Conservation (phyloP, 2,797 vertebrate species). For the Anguilla megastoma region DNA sequence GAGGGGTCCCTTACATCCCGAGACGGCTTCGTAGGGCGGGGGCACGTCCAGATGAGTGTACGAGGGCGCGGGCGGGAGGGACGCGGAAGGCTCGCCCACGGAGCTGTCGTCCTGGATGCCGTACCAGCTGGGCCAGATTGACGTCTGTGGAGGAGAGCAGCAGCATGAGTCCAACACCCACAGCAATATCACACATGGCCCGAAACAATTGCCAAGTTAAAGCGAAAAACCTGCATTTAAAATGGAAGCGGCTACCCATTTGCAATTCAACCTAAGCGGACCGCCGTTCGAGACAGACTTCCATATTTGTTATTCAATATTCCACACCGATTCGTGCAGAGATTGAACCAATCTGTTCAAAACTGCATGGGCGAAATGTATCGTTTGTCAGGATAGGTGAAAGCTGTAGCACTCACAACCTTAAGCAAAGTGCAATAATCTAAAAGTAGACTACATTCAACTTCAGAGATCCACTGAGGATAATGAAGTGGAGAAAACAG, state of each 20-base stretch:
- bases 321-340: not conserved
- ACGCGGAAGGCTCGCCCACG: conserved; percentile 73
- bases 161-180: conserved; percentile 30
- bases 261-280: not conserved
- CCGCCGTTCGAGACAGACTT: not conserved
- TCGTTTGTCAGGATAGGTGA: not conserved
- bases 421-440: not conserved
- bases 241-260: not conserved
- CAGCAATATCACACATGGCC: conserved; percentile 25
- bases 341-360: not conserved
- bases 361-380: not conserved
- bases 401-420: not conserved
- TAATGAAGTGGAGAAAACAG: not conserved
- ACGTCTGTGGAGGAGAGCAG: conserved; percentile 61
- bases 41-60: conserved; percentile 80
- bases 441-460: not conserved
- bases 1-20: conserved; percentile 68
- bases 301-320: not conserved
- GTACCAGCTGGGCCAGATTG: conserved; percentile 81
- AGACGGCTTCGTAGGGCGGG: conserved; percentile 79
- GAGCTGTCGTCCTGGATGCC: conserved; percentile 78
- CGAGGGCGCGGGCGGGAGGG: conserved; percentile 74
- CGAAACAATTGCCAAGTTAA: not conserved
- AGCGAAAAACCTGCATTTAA: not conserved
- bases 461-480: not conserved